Base-by-base conservation (phyloP, 2,888 invertebrate species). In the Apotomis betuletana region DNA sequence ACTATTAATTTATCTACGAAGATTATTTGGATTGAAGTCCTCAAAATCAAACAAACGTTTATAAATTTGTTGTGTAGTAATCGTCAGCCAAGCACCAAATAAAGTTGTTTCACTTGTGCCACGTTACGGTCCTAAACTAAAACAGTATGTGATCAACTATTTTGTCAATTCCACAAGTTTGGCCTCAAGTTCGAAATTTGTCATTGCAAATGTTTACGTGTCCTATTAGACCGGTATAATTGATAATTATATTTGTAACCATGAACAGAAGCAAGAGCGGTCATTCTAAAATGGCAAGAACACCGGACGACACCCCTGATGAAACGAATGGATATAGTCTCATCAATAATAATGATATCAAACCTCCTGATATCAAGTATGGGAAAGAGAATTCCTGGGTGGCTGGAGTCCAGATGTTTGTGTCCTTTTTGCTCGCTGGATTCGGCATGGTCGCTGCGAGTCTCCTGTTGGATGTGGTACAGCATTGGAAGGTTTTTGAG, bases 371-470 rank as follows among this genome's bases (percentile, higher is more conserved):
- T 78, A 86, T 88, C 74, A 88, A 86, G 80, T 81, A 85, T 85
- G 88, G 79, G 77, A 92, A 92, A 81, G 94, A 96, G 87, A 94
- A 93, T 85, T 92, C 95, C 67, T 95, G 95, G 95, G 94, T 95
- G 57, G 96, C 96, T 70, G 95, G 96, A 54, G 94, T 97, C 62
- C 96, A 98, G 92, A 97, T 98, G 92, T 96, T 96, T 83, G 95
- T 96, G 77, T 98, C 98, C 8, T 98, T 97, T 89, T 89, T 97
- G 70, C 94, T 98, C 73, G 98, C 98, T 72, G 98, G 98, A 13
- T 96, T 97, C 84, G 98, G 98, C 69, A 98, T 97, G 96, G 98
- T 98, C 3, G 96, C 96, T 12, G 98, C 98, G 69, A 98, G 98
- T 79, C 93, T 98, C 73, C 94, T 98, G 12, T 93, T 98, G 27